phyloP scores from a whole-genome alignment of 1,140 invertebrate species.

The Drosophila sp. region DNA sequence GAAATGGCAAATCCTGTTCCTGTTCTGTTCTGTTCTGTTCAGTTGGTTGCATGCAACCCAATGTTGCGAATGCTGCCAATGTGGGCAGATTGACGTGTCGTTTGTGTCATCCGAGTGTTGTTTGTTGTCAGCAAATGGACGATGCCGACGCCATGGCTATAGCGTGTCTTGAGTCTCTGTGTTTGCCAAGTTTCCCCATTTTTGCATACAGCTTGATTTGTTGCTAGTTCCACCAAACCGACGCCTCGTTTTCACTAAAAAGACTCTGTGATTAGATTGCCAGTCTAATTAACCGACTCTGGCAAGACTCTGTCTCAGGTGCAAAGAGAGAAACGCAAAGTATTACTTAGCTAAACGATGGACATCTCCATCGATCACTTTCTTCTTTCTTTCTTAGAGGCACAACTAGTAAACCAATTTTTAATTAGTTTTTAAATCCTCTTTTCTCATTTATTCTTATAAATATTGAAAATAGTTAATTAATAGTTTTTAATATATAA shows the following conservation, averaged over 20 bases:
- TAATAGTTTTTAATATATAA: too few species aligned
- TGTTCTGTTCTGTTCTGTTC: not conserved
- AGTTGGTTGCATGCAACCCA: conserved; percentile 61
- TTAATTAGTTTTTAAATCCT: too few species aligned
- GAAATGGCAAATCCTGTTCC: conserved; percentile 75
- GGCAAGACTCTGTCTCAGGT: conserved; percentile 3
- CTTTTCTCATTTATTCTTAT: too few species aligned
- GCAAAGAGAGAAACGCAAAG: too few species aligned
- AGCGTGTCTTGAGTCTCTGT: conserved; percentile 35
- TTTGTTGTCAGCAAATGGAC: conserved; percentile 49
- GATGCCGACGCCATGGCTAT: conserved; percentile 32
- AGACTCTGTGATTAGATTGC: conserved; percentile 67
- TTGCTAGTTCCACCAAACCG: conserved; percentile 41
- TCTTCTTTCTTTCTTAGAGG: too few species aligned
- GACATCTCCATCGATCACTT: too few species aligned
- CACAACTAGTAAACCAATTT: too few species aligned
- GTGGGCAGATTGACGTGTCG: conserved; percentile 59
- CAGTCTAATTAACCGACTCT: conserved; percentile 56
- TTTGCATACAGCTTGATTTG: conserved; percentile 61
- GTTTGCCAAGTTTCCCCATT: conserved; percentile 45
- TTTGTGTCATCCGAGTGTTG: conserved; percentile 51
- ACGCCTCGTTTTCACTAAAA: conserved; percentile 70
- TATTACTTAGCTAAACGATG: too few species aligned
- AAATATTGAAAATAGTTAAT: too few species aligned
- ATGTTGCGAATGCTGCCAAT: conserved; percentile 36